phyloP scores from a whole-genome alignment of 2,113 vertebrate genomes.

The Rhodinocichla rosea region DNA sequence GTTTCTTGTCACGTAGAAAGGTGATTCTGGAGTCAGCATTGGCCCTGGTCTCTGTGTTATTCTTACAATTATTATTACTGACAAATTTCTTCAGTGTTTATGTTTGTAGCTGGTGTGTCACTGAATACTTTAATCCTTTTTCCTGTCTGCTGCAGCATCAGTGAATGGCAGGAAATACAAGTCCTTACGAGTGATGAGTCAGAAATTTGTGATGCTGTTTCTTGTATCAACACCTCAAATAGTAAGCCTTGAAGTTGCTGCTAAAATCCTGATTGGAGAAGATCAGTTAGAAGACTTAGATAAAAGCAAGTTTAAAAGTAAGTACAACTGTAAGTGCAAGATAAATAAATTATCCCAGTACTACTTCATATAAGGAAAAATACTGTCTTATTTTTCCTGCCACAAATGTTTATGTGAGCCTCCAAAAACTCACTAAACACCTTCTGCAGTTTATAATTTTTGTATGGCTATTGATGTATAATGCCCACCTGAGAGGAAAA shows the following conservation, averaged over 20 bases:
- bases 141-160: constrained; percentile 75
- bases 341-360: neutral
- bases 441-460: neutral
- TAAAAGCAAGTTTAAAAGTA: constrained; percentile 99
- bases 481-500: neutral
- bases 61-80: neutral
- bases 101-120: constrained; percentile 10
- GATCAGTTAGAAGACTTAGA: constrained; percentile 87
- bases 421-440: neutral
- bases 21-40: neutral
- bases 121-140: constrained; percentile 40
- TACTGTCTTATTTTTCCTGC: neutral
- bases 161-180: constrained; percentile 96
- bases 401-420: neutral
- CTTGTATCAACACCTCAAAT: constrained; percentile 87
- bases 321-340: constrained; percentile 54
- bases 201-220: constrained; percentile 99
- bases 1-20: neutral
- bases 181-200: constrained; percentile 95
- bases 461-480: neutral
- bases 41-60: neutral
- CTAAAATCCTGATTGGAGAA: constrained; percentile 94
- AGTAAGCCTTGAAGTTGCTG: constrained; percentile 92
- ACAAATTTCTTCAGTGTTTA: neutral
- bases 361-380: neutral